Conservation (phyloP, 2,797 vertebrate genomes). For the Poecilia gillii region DNA sequence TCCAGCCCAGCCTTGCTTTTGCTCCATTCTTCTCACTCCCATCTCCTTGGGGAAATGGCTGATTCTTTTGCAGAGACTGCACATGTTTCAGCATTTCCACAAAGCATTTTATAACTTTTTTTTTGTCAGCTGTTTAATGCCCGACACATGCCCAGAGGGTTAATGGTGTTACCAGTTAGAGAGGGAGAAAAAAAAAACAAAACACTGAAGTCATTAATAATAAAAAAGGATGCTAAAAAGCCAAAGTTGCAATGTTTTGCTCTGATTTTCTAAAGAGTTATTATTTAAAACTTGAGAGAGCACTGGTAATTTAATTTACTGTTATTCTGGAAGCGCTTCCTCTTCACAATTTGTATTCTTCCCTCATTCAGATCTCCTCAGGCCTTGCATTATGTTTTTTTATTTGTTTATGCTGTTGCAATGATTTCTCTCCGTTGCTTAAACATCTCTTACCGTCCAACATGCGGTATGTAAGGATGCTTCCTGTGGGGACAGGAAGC, state of each 20-base stretch:
- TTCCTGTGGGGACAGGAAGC: conserved; percentile 25
- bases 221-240: background rate
- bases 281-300: background rate
- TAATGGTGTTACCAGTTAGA: background rate
- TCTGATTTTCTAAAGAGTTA: background rate
- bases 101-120: background rate
- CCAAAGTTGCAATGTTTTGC: background rate
- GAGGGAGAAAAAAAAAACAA: background rate
- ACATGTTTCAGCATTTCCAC: conserved; percentile 8
- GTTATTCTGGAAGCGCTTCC: background rate
- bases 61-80: background rate
- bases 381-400: background rate
- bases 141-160: background rate
- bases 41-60: conserved; percentile 3
- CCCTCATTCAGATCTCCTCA: background rate
- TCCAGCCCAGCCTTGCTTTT: conserved; percentile 1
- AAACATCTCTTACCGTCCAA: conserved; percentile 17
- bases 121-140: conserved; percentile 11
- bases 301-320: background rate
- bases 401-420: background rate
- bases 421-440: conserved; percentile 11
- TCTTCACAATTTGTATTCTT: background rate
- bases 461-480: conserved; percentile 25
- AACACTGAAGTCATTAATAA: background rate
- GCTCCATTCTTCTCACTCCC: background rate